Evolutionary conservation across 2,888 invertebrate species (phyloP).

Genomic region (Mythimna loreyi): DNA sequence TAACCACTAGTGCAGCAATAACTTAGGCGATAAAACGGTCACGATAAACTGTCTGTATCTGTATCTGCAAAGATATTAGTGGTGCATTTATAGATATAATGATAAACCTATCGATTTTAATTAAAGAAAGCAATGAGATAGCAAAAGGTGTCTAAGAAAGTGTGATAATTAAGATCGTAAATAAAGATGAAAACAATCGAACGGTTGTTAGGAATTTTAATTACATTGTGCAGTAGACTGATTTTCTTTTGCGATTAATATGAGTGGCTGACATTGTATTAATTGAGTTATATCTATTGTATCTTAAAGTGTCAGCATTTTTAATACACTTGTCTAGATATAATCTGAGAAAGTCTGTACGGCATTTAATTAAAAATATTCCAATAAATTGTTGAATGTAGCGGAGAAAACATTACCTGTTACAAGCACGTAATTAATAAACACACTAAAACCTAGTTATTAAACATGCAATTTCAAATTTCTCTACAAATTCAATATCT

Average conservation of each 20-base stretch:
- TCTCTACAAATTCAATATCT: constrained; percentile 58
- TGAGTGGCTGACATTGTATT: constrained; percentile 33
- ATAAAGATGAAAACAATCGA: constrained; percentile 64
- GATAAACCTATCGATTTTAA: constrained; percentile 49
- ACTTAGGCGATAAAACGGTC: constrained; percentile 42
- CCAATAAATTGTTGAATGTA: constrained; percentile 26
- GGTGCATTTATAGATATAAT: constrained; percentile 26
- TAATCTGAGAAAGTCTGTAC: constrained; percentile 22
- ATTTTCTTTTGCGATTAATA: constrained; percentile 60
- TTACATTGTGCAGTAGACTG: constrained; percentile 66
- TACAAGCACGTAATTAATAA: constrained; percentile 70
- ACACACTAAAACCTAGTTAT: constrained; percentile 74
- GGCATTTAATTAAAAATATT: constrained; percentile 34
- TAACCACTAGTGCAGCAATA: constrained; percentile 47
- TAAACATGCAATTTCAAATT: constrained; percentile 72
- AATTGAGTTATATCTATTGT: constrained; percentile 34
- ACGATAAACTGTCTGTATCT: constrained; percentile 24
- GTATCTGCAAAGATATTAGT: constrained; percentile 19
- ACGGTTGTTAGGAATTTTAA: constrained; percentile 76
- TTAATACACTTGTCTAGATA: constrained; percentile 12
- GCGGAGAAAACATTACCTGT: constrained; percentile 56
- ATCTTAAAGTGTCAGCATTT: constrained; percentile 22
- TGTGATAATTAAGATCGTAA: constrained; percentile 52
- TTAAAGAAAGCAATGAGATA: constrained; percentile 35
- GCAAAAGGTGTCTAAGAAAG: constrained; percentile 52